phyloP scores from a whole-genome alignment of 2,888 invertebrate species.

The Andricus curvator region DNA sequence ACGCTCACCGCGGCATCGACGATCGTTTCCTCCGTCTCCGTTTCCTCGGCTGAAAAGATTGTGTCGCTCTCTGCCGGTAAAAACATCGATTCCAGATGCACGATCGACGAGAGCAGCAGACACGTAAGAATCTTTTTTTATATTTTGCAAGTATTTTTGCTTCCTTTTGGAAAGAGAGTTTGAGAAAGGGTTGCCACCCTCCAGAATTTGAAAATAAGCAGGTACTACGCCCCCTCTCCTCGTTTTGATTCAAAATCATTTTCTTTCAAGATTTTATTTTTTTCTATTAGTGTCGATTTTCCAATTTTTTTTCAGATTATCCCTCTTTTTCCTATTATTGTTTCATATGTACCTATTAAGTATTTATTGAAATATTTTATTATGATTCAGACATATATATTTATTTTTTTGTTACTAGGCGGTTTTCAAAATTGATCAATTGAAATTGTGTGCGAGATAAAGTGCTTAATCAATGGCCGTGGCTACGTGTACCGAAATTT shows the following conservation, averaged over 20 bases:
- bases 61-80: slow-evolving; percentile 72
- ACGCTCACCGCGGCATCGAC: slow-evolving; percentile 66
- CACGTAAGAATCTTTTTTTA: slow-evolving; percentile 46
- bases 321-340: too few relatives aligned
- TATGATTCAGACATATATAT: neutral
- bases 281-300: neutral
- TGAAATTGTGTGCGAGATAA: too few relatives aligned
- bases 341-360: neutral
- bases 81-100: slow-evolving; percentile 56
- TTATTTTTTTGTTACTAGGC: neutral
- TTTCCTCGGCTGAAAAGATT: slow-evolving; percentile 53
- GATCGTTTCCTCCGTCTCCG: slow-evolving; percentile 57
- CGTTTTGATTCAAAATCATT: neutral
- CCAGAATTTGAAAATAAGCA: neutral
- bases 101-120: slow-evolving; percentile 61
- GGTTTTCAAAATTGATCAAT: neutral
- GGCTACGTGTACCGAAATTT: too few relatives aligned
- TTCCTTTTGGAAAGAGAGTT: neutral
- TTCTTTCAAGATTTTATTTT: neutral
- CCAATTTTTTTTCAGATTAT: neutral
- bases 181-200: neutral
- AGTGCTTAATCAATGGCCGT: too few relatives aligned
- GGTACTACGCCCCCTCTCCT: neutral
- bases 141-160: neutral
- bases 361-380: neutral